Percentiles rank a stretch among this genome's conserved stretches.
phyloP scores from a whole-genome alignment of 1,140 invertebrate species.

The Cardiocondyla obscurior region DNA sequence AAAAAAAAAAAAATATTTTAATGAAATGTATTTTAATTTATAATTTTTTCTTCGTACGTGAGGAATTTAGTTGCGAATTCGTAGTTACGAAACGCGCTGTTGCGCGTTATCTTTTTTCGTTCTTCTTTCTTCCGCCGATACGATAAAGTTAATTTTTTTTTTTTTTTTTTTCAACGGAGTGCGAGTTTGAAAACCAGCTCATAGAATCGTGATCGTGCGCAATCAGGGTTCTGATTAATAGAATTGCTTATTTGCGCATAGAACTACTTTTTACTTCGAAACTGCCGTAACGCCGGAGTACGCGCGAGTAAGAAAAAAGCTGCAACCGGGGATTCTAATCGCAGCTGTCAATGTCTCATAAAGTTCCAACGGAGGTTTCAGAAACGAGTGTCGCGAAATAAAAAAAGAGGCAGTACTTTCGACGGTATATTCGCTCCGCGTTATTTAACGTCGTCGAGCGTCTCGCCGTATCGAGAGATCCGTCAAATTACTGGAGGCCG shows the following conservation, averaged over 20 bases:
- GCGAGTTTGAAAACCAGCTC: background rate
- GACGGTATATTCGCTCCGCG: background rate
- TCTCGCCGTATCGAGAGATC: constrained; percentile 8
- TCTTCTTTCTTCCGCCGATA: background rate
- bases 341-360: background rate
- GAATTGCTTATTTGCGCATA: background rate
- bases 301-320: background rate
- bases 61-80: constrained; percentile 51
- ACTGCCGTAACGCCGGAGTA: background rate
- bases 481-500: background rate
- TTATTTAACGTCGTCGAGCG: background rate
- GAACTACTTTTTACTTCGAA: background rate
- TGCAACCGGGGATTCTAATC: background rate
- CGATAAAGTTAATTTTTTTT: background rate
- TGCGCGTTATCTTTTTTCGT: background rate
- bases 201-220: background rate
- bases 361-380: background rate
- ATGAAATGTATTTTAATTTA: background rate
- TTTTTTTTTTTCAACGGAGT: background rate
- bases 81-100: constrained; percentile 39
- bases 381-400: background rate
- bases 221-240: background rate
- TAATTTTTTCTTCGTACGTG: background rate
- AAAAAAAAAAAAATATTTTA: too few species aligned
- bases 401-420: too few species aligned